Evolutionary conservation across 2,113 vertebrate genomes (phyloP).

Genomic region (Cyrtonyx montezumae): DNA sequence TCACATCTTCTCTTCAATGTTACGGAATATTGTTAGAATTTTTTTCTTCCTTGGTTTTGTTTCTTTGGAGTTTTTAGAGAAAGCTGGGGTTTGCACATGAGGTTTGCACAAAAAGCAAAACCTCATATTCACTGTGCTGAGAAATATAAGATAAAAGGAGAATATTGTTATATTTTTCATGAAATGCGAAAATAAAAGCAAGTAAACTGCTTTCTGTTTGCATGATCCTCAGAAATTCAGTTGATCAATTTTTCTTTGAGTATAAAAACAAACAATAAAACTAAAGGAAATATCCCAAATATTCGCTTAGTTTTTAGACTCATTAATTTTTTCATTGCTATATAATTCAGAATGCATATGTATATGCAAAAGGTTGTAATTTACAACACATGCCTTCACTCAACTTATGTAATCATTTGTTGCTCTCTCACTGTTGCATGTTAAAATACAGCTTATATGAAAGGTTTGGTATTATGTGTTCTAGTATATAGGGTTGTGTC

Average conservation of each 20-base stretch:
- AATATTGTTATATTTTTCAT: neutral
- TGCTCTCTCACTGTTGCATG: neutral
- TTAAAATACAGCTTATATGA: neutral
- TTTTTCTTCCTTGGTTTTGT: neutral
- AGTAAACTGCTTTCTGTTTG: too few relatives aligned
- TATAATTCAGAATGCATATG: neutral
- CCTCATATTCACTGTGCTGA: accelerated
- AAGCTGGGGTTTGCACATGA: neutral
- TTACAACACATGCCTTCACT: neutral
- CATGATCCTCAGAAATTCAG: neutral
- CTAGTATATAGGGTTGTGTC: neutral
- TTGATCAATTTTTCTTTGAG: neutral
- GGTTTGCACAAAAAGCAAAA: neutral
- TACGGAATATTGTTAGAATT: neutral
- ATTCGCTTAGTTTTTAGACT: neutral
- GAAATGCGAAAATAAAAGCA: neutral
- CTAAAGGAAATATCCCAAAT: neutral
- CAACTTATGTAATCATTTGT: neutral
- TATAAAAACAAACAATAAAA: neutral
- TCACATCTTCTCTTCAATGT: accelerated
- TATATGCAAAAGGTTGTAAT: neutral
- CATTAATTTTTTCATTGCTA: neutral
- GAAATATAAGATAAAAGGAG: neutral
- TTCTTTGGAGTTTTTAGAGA: neutral
- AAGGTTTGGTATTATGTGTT: neutral